Evolutionary conservation across 2,113 vertebrate genomes (phyloP), one percentile per base, ranked within the genome.

Genomic region (Cyprinodon brontotheroides): DNA sequence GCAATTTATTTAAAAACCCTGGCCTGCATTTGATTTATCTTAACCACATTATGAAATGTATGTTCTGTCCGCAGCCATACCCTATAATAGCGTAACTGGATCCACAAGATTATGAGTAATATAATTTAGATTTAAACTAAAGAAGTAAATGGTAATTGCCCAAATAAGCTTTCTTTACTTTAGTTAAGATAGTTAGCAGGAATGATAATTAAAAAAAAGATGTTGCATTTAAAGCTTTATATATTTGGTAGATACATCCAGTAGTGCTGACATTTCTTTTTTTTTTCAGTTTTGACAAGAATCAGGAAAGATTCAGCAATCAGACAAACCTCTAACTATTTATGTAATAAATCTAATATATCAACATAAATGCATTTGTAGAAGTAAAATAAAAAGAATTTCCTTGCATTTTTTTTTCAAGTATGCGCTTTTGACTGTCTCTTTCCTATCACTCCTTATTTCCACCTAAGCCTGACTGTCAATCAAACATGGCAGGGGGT

Each of bases 391-490:
- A 20, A 9, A 38, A 70, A 70, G 36, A 17, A 57, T 61, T 15
- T 41, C 57, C 11, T 70, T 65, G 15, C n/a, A 41, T 57, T 22
- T 38, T 75, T 69, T 43, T 67, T 62, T 85, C 66, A 63, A 2
- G 38, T 14, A 40, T 73, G 61, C 78, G 79, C 67, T 77, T 45
- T 59, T 65, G 64, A 50, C 82, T 79, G 29, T 36, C 20, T n/a
- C 68, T 48, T 61, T 50, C 22, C 66, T 61, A 60, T 22, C 41
- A 50, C 48, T 41, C 50, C 50, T 57, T 61, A 2, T 65, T 77
- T 81, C 79, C 84, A 88, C 89, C 89, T 91, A 80, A 86, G 82
- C 20, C 64, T 72, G 70, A 29, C 82, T 88, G 89, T 87, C 80
- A 87, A 67, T 91, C 87, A 88, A 61, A 64, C 41, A 1, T 40